A percentile compares a stretch with the other conserved stretches of the same genome.
phyloP scores from a whole-genome alignment of 2,797 vertebrate species.

The Enteromius fasciolatus region DNA sequence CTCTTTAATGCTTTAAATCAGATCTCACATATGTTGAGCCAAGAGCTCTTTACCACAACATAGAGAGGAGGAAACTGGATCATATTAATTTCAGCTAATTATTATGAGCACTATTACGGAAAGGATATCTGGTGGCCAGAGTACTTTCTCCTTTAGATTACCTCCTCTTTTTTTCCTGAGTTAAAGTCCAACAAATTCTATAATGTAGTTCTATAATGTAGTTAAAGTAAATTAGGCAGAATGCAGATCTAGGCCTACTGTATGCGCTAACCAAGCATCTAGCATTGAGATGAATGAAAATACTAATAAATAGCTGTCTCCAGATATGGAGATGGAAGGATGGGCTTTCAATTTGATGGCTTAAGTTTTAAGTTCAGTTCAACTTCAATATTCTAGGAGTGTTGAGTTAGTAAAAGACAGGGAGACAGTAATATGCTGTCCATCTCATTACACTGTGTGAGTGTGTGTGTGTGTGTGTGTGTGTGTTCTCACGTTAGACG shows the following conservation, averaged over 20 bases:
- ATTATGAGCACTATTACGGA: neutral
- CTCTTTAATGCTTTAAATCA: neutral
- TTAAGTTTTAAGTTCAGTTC: conserved; percentile 18
- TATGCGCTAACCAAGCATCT: neutral
- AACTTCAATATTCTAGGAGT: conserved; percentile 1
- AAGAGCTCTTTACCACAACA: neutral
- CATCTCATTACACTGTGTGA: neutral
- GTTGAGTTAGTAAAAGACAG: neutral
- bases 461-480: neutral
- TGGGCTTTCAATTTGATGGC: neutral
- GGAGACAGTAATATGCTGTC: neutral
- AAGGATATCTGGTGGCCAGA: neutral
- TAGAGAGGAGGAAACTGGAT: neutral
- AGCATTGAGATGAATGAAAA: neutral
- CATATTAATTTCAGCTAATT: conserved; percentile 11
- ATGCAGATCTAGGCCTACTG: too few species aligned
- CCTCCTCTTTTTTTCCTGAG: neutral
- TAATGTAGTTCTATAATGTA: too few species aligned
- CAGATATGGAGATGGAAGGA: neutral
- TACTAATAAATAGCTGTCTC: neutral
- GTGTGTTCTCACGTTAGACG: neutral
- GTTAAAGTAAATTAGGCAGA: neutral
- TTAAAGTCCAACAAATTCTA: conserved; percentile 2
- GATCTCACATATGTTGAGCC: neutral
- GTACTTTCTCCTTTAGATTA: neutral